Conservation (phyloP, 2,888 invertebrate genomes). For the Caprella mutica region DNA sequence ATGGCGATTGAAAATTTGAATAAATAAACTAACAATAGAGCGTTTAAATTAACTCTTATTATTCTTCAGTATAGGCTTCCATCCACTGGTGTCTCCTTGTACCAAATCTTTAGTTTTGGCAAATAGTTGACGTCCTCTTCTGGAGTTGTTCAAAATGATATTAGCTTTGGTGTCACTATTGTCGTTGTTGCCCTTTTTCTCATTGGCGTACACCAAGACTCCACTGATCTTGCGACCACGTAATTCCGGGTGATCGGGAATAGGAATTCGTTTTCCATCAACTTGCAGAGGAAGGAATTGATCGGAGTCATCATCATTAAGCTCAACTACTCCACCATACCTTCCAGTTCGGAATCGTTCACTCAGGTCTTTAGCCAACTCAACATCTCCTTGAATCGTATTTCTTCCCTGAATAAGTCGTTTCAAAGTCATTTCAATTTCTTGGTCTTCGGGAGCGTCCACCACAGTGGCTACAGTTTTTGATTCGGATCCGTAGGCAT, state of each 20-base stretch:
- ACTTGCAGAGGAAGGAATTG: slow-evolving; percentile 19
- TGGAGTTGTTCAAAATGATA: no score
- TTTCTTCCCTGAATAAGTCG: slow-evolving; percentile 15
- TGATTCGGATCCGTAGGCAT: slow-evolving; percentile 23
- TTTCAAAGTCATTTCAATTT: slow-evolving; percentile 22
- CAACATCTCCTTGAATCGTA: slow-evolving; percentile 7
- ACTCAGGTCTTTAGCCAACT: slow-evolving; percentile 16
- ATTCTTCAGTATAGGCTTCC: no score
- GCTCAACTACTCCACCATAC: slow-evolving; percentile 21
- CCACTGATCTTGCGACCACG: slow-evolving; percentile 24
- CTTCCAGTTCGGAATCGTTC: slow-evolving; percentile 18
- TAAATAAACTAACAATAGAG: no score
- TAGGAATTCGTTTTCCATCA: slow-evolving; percentile 22
- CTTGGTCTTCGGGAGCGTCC: slow-evolving; percentile 1
- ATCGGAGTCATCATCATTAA: slow-evolving; percentile 16
- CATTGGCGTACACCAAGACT: slow-evolving; percentile 18
- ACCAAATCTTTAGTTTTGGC: no score
- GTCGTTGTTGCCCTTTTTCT: background rate
- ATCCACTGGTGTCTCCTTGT: no score
- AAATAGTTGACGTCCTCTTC: no score
- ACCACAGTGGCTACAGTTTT: background rate
- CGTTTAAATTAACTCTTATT: no score
- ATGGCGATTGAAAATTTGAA: no score
- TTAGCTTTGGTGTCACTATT: background rate
- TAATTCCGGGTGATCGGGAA: slow-evolving; percentile 24